Evolutionary conservation across 2,888 invertebrate species (phyloP).

Genomic region (Galeopsomyia nigrocyanea): DNA sequence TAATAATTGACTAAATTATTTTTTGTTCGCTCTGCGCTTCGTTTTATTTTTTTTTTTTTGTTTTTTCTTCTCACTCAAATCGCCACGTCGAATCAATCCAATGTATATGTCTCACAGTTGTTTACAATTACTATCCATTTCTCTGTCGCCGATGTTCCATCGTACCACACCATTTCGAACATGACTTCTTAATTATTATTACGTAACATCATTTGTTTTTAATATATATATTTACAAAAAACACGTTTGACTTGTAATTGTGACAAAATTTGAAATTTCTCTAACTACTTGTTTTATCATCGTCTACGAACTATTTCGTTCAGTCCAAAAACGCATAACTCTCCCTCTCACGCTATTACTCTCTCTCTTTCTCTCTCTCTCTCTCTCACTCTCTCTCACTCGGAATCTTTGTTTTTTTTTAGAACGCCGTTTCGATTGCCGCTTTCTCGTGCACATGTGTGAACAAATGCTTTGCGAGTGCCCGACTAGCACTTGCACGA

Average conservation of each 20-base stretch:
- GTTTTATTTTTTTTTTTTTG: not conserved
- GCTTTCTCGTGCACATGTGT: slow-evolving; percentile 30
- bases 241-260: slow-evolving; percentile 32
- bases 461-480: slow-evolving; percentile 38
- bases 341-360: slow-evolving; percentile 1
- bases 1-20: slow-evolving; percentile 48
- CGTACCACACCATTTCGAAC: slow-evolving; percentile 26
- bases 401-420: not conserved
- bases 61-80: not conserved
- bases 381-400: not conserved
- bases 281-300: slow-evolving; percentile 42
- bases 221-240: slow-evolving; percentile 44
- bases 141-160: slow-evolving; percentile 33
- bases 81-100: too few relatives aligned
- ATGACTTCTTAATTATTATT: slow-evolving; percentile 43
- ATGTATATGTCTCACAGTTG: too few relatives aligned
- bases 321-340: slow-evolving; percentile 32
- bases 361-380: slow-evolving; percentile 20
- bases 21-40: slow-evolving; percentile 15
- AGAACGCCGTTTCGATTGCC: slow-evolving; percentile 37
- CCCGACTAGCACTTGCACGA: not conserved
- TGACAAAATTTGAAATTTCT: slow-evolving; percentile 47
- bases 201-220: slow-evolving; percentile 44
- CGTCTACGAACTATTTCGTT: slow-evolving; percentile 47
- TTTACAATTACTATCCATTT: slow-evolving; percentile 4